Base-by-base conservation (phyloP, 2,113 vertebrate species). In the Centropristis striata region DNA sequence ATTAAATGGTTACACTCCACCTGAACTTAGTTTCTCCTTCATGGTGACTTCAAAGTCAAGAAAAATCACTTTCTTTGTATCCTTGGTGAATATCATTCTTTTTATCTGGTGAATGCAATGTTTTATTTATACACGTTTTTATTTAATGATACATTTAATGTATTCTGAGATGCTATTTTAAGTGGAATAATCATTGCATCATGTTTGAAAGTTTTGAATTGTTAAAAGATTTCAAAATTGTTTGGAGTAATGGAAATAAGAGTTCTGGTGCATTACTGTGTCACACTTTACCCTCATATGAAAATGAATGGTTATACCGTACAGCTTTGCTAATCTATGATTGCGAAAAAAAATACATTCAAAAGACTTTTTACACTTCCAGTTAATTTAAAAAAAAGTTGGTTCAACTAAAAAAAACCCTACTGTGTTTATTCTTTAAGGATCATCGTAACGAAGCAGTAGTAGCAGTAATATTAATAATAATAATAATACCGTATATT, bases 1-100 rank as follows among this genome's bases (percentile, higher is more conserved):
- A 91, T 90, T 91, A 92, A 93, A 91, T 75, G 75, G 85, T 80
- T 86, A 88, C 83, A 91, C 90, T 90, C 77, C 77, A 86, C 82
- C 90, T 91, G 89, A 91, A 92, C 81, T 68, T 84, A 46, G 50
- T 87, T 89, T 90, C 83, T 80, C 81, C 78, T 87, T 91, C 86
- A 88, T 41, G 70, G 59, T 9, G 16, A 85, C 86, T 88, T 90
- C 84, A 91, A 88, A 86, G 53, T 65, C 36, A 86, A 76, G 81
- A 75, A 90, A 88, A 86, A 76, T 89, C 47, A 47, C 72, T 66
- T 76, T 84, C 74, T 80, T 80, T 80, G 71, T 49, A 68, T 64
- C 47, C 36, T 23, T 28, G 1, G 58, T 64, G 32, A 86, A 68
- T 65, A 75, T 67, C 8, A 37, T 64, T 80, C 67, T 76, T 32